Conservation (phyloP, 23 tunicate species). For the Aplidium turbinatum region DNA sequence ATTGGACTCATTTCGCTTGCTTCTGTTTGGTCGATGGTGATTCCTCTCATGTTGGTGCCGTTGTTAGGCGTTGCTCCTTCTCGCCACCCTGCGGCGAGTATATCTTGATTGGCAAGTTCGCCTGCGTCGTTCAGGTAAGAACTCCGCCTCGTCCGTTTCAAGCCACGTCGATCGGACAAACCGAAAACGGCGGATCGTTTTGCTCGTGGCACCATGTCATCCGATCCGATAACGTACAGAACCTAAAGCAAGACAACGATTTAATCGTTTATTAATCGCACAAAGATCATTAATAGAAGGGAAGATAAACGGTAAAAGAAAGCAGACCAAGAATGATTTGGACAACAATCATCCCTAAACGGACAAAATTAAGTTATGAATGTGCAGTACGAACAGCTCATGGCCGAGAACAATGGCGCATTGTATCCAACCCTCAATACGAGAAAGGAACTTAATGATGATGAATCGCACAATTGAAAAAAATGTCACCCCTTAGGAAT, state of each 20-base stretch:
- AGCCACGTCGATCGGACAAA: background rate
- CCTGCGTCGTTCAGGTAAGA: conserved; percentile 1
- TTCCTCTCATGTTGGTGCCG: conserved; percentile 86
- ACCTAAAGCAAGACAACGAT: conserved; percentile 42
- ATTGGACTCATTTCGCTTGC: conserved; percentile 6
- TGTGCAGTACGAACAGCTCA: too few relatives aligned
- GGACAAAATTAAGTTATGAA: too few relatives aligned
- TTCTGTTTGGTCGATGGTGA: conserved; percentile 46
- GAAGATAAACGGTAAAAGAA: too few relatives aligned
- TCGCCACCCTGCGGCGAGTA: conserved; percentile 49
- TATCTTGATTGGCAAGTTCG: background rate
- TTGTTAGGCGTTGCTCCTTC: conserved; percentile 36
- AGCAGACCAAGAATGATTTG: too few relatives aligned
- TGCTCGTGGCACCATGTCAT: conserved; percentile 49
- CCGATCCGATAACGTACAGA: conserved; percentile 78
- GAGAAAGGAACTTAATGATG: too few relatives aligned
- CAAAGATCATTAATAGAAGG: too few relatives aligned
- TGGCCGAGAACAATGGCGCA: too few relatives aligned
- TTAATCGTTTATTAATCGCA: too few relatives aligned
- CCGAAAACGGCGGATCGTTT: conserved; percentile 55
- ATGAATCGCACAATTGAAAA: too few relatives aligned
- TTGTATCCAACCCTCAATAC: too few relatives aligned
- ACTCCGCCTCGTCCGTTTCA: conserved; percentile 11
- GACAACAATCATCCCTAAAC: too few relatives aligned
- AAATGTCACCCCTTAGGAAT: too few relatives aligned